Percentiles rank a stretch among this genome's conserved stretches.
Evolutionary conservation across 2,113 vertebrate species (phyloP).

Genomic region (Montifringilla adamsi): DNA sequence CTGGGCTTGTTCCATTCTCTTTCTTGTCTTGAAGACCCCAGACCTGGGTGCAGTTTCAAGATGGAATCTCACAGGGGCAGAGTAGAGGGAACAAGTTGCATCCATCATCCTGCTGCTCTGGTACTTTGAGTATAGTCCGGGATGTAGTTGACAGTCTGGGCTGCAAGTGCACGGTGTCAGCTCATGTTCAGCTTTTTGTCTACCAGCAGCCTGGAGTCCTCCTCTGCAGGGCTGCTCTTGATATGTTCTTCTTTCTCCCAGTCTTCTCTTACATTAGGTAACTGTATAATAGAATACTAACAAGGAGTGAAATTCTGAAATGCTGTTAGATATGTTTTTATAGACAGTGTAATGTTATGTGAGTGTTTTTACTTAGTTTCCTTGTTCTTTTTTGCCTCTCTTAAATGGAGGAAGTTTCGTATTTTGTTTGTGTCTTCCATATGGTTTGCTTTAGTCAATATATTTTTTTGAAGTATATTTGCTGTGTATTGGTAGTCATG

Average conservation of each 20-base stretch:
- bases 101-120: rapidly evolving
- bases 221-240: not conserved
- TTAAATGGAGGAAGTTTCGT: not conserved
- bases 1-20: not conserved
- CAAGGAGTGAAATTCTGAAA: not conserved
- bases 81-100: not conserved
- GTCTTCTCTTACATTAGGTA: not conserved
- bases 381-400: not conserved
- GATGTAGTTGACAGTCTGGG: not conserved
- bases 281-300: not conserved
- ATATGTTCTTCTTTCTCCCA: not conserved
- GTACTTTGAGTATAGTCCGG: not conserved
- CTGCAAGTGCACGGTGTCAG: not conserved
- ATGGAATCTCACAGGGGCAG: not conserved
- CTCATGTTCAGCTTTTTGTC: not conserved
- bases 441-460: not conserved
- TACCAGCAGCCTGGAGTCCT: rapidly evolving
- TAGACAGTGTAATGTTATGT: not conserved
- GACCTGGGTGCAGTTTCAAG: not conserved
- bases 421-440: not conserved
- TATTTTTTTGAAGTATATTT: not conserved
- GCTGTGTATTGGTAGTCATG: not conserved
- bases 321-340: not conserved
- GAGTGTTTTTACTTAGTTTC: not conserved
- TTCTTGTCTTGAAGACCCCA: not conserved